Base-by-base conservation (phyloP, 2,888 invertebrate species). In the Operophtera brumata region DNA sequence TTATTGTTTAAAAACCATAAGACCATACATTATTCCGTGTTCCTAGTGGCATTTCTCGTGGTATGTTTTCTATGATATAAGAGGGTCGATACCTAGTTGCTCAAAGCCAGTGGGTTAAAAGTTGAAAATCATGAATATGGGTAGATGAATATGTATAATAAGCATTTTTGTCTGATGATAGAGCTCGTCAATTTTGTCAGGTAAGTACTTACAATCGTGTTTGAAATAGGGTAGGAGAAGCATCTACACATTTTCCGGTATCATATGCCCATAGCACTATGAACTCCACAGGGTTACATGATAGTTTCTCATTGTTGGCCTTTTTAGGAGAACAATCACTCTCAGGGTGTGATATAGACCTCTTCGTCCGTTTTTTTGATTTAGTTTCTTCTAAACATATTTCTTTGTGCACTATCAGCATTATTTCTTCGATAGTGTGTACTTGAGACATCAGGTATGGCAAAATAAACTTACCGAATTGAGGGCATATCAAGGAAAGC, bases 171-270 rank as follows among this genome's bases (percentile, higher is more conserved):
- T 20, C 2, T 20, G 20, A n/a, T n/a, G n/a, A n/a, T n/a, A 2
- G 20, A 20, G 20, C 4, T 20, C 20, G 2, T 39, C 20, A n/a
- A 11, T 41, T 7, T 40, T 9, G 8, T n/a, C 14, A 7, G 2
- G 26, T 11, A 60, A 14, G 14, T 62, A 84, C 87, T 87, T 83
- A 92, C 92, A 77, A 72, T 65, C 75, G 79, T 57, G 71, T 70
- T 63, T 82, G 67, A 64, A 91, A 91, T 46, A 93, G 64, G 14
- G 91, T 84, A 13, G 96, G 95, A 10, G 95, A 92, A 7, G 95
- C 94, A 90, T 97, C 97, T 8, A 97, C 93, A 86, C 97, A 97
- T 82, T 96, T 97, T 36, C 91, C 89, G 46, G 94, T 91, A 78
- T 95, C 83, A 75, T 89, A 91, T 60, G 83, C 88, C 94, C 93